A percentile compares a stretch with the other conserved stretches of the same genome.
Conservation (phyloP, 1,140 invertebrate genomes). For the Dendrolimus kikuchii region DNA sequence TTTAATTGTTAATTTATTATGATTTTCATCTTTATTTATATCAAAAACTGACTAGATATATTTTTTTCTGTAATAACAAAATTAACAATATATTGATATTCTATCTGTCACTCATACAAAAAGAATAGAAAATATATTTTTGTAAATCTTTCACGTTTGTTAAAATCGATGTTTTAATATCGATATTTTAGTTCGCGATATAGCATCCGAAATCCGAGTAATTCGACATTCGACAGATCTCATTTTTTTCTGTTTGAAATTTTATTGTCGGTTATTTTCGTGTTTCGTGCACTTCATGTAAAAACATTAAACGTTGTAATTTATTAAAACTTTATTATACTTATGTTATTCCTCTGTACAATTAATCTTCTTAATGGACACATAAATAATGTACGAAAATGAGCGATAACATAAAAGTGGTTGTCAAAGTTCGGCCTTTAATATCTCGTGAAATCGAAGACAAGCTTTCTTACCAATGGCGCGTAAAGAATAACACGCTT, state of each 20-base stretch:
- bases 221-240: conserved; percentile 1
- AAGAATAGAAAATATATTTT: no score
- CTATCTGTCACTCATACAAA: no score
- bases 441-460: conserved; percentile 77
- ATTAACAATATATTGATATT: no score
- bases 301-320: background rate
- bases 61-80: no score
- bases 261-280: conserved; percentile 42
- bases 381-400: conserved; percentile 29
- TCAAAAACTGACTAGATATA: no score
- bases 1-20: no score
- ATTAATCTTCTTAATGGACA: conserved; percentile 1
- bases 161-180: no score
- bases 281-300: conserved; percentile 17
- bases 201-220: no score
- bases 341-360: conserved; percentile 1
- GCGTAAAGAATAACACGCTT: conserved; percentile 73
- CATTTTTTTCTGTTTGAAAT: conserved; percentile 31
- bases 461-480: conserved; percentile 75
- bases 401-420: conserved; percentile 80
- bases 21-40: no score
- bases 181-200: no score
- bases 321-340: no score
- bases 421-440: conserved; percentile 82
- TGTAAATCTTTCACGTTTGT: no score